These are phyloP conservation scores for Chionomys nivalis DNA, from an alignment of 2,113 vertebrate genomes.

Conservation along the genomic window DNA sequence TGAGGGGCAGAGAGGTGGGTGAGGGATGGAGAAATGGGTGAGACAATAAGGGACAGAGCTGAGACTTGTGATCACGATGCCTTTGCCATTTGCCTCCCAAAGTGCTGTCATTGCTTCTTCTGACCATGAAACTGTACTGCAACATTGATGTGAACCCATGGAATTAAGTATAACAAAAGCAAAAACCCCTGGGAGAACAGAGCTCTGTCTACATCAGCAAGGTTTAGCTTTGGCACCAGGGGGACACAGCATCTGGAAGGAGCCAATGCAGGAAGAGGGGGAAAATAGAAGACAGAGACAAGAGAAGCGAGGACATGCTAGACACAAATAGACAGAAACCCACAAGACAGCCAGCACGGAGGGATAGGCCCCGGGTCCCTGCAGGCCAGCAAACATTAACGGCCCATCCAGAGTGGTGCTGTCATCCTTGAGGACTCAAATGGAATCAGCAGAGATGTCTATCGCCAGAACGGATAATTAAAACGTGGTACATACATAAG, in stretches of 20 bases:
- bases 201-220: background rate
- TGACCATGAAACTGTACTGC: background rate
- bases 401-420: background rate
- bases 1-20: background rate
- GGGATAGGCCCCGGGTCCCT: background rate
- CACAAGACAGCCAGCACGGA: background rate
- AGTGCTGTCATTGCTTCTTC: background rate
- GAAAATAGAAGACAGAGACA: background rate
- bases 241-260: background rate
- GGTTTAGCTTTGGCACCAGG: background rate
- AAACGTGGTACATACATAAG: background rate
- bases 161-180: background rate
- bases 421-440: background rate
- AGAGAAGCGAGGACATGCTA: background rate
- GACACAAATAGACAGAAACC: background rate
- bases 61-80: background rate
- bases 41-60: background rate
- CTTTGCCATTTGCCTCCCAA: background rate
- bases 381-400: background rate
- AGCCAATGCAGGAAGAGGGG: background rate
- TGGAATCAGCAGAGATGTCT: background rate
- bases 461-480: background rate
- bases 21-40: background rate
- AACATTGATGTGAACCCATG: background rate
- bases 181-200: background rate